phyloP scores from a whole-genome alignment of 2,888 invertebrate species.

The Clostera curtula region DNA sequence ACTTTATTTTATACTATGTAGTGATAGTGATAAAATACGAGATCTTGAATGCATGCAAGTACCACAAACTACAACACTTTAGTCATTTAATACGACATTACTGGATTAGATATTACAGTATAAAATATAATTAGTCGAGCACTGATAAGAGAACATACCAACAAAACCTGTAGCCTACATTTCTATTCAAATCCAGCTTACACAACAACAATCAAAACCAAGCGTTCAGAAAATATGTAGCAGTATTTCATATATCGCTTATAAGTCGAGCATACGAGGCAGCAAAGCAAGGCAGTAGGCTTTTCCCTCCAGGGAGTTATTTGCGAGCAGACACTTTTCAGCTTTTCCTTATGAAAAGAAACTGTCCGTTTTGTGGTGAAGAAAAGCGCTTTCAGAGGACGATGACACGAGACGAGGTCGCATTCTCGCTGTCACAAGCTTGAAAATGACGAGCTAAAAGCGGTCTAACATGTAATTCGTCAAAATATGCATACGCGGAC shows the following conservation, averaged over 20 bases:
- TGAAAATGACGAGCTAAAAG: conserved; percentile 62
- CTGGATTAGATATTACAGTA: no score
- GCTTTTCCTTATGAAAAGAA: conserved; percentile 74
- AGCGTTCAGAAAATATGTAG: conserved; percentile 31
- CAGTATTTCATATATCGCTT: conserved; percentile 56
- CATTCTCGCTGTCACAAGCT: conserved; percentile 64
- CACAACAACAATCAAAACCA: conserved; percentile 16
- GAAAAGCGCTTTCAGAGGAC: conserved; percentile 74
- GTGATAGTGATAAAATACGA: no score
- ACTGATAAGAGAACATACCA: neutral
- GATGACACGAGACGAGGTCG: conserved; percentile 74
- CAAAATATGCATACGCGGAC: conserved; percentile 43
- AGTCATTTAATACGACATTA: no score
- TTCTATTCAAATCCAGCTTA: conserved; percentile 7
- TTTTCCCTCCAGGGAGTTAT: conserved; percentile 72
- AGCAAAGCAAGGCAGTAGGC: conserved; percentile 70
- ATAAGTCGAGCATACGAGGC: conserved; percentile 47
- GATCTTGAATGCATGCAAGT: no score
- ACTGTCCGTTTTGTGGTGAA: conserved; percentile 72
- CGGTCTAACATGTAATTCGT: conserved; percentile 66
- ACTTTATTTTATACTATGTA: no score
- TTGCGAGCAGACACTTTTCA: conserved; percentile 74
- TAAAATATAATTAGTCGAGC: neutral
- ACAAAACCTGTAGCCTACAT: neutral
- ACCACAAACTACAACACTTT: no score